Base-by-base conservation (phyloP, 2,888 invertebrate genomes). In the Synergus laeviventris region DNA sequence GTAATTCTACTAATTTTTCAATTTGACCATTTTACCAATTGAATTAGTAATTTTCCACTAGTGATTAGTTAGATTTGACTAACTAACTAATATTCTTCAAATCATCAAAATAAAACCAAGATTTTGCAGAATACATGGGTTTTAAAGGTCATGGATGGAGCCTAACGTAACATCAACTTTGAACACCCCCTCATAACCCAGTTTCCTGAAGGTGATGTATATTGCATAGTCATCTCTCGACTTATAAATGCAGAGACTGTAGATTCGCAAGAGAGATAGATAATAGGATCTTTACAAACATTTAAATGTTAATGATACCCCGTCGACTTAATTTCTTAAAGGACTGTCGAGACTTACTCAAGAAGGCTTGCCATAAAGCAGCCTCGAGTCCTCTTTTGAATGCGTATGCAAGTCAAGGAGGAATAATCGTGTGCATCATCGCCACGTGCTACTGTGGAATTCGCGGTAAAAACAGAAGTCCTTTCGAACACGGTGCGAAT, bases 321-420 rank as follows among this genome's bases (percentile, higher is more conserved):
- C 56, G 56, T 1, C 21, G 56, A 21, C 56, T 56, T 56, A 56
- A 21, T 56, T 56, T 24, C 56, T 56, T 56, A 56, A 56, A 56
- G 56, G 21, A 56, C 21, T 56, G 56, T 24, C 5, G 21, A 24
- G 56, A 21, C 56, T 56, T 56, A 56, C 9, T 56, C 21, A 56
- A 24, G 21, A 21, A 56, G 56, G 21, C 21, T 56, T n/a, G 5
- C 56, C 12, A 56, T 56, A 56, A 56, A 56, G 12, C 11, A 56
- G 14, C 21, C 56, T 56, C 21, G 21, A 56, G 12, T 24, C 56
- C 21, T 21, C 36, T 36, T 11, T 24, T 36, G 16, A 31, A 38
- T 62, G 9, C 18, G n/a, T 38, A 62, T n/a, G 36, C 62, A 62
- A 62, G 62, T 62, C 62, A 61, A 61, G 61, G 36, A 61, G 24